A percentile compares a stretch with the other conserved stretches of the same genome.
These are phyloP conservation scores for Dinothrombium tinctorium DNA, from an alignment of 1,140 invertebrate species.

Conservation along the genomic window DNA sequence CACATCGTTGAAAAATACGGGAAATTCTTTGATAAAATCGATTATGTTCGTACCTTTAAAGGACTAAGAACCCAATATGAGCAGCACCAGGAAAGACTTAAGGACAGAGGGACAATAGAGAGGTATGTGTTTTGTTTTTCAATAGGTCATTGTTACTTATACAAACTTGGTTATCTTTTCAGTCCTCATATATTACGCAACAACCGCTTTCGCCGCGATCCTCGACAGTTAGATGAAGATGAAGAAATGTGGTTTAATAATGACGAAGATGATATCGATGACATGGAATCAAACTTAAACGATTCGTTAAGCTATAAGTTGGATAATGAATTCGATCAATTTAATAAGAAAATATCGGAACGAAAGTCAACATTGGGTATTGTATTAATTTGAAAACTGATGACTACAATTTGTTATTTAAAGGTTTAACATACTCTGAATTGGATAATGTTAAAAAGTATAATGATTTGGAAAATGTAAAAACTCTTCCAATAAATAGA, in stretches of 20 bases:
- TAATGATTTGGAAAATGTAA: slow-evolving; percentile 13
- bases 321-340: slow-evolving; percentile 34
- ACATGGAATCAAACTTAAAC: slow-evolving; percentile 29
- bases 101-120: slow-evolving; percentile 28
- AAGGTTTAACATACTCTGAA: slow-evolving; percentile 1
- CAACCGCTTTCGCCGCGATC: slow-evolving; percentile 62
- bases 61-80: slow-evolving; percentile 70
- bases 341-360: slow-evolving; percentile 26
- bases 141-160: slow-evolving; percentile 1
- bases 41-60: slow-evolving; percentile 94
- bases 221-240: slow-evolving; percentile 76
- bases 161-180: slow-evolving; percentile 9
- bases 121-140: slow-evolving; percentile 26
- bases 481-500: slow-evolving; percentile 10
- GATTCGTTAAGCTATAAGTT: slow-evolving; percentile 23
- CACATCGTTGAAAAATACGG: slow-evolving; percentile 88
- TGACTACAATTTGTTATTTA: background rate
- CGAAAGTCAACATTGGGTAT: slow-evolving; percentile 16
- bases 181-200: slow-evolving; percentile 47
- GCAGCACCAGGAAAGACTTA: slow-evolving; percentile 60
- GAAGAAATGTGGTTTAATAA: slow-evolving; percentile 98
- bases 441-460: slow-evolving; percentile 5
- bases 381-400: background rate
- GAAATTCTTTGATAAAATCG: slow-evolving; percentile 68
- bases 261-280: slow-evolving; percentile 66